Base-by-base conservation (phyloP, 30 jellyfish, hydroid and myxozoan species). In the Turritopsis dohrnii region DNA sequence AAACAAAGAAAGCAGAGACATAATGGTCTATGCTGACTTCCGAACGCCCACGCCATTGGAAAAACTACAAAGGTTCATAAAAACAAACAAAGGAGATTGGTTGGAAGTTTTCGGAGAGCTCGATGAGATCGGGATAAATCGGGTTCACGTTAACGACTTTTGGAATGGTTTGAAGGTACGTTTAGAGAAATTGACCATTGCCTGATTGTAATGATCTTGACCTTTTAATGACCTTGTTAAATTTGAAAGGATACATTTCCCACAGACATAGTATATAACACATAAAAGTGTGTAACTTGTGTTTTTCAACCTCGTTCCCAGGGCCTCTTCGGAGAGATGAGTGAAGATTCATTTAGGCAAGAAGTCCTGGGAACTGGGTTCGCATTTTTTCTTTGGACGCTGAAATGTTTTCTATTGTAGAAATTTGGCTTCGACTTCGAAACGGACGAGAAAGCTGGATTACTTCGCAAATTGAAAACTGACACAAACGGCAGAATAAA, bases 1-100 rank as follows among this genome's bases (percentile, higher is more conserved):
- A 16, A 80, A 84, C 8, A 79, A 29, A 72, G 85, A 60, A 17
- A 71, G 83, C 9, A 84, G 79, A 71, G 80, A 84, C 26, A 27
- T 89, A 1, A 73, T 19, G 21, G 94, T 89, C 24, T 71, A 21
- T 71, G 96, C 96, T 19, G 90, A 81, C 24, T 84, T 84, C 84
- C 80, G 80, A 21, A 52, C 29, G n/a, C 26, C 66, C 16, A 28
- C 89, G 4, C 84, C 86, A 17, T 71, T 84, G 26, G 82, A 85
- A 28, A 90, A 69, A 31, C 29, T 90, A 52, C 82, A 52, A 27
- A 69, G 52, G 0, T 84, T 85, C 30, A 82, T 85, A 1, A 83
- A 66, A 29, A 71, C 29, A 26, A 74, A 85, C 84, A 90, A 82
- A 66, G 91, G 81, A 8, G 31, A 22, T 52, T 84, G 97, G 95